Conservation (phyloP, 1,140 invertebrate species). For the Drosophila eugracilis region DNA sequence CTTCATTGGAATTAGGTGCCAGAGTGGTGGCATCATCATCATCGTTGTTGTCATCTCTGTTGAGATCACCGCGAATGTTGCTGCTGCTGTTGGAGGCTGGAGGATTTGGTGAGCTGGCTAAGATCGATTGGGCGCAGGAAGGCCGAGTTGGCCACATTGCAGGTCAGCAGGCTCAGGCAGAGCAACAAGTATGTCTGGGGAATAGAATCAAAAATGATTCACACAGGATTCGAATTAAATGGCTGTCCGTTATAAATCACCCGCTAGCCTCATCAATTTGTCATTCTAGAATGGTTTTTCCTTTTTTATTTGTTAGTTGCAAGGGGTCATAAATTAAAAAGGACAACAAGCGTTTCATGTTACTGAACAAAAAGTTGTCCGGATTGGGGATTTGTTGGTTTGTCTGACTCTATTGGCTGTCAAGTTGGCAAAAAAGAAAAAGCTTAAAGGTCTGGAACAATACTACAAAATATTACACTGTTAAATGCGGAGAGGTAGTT, state of each 20-base stretch:
- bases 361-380: constrained; percentile 19
- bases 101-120: constrained; percentile 61
- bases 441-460: background rate
- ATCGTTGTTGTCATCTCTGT: constrained; percentile 32
- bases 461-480: background rate
- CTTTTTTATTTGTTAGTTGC: constrained; percentile 33
- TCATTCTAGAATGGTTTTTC: constrained; percentile 35
- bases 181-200: constrained; percentile 74
- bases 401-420: constrained; percentile 34
- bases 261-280: constrained; percentile 61
- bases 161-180: constrained; percentile 68
- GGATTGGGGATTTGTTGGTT: constrained; percentile 25
- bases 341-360: constrained; percentile 29
- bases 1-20: constrained; percentile 73
- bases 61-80: constrained; percentile 53
- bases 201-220: constrained; percentile 17
- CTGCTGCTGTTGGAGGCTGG: constrained; percentile 57
- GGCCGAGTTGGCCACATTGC: constrained; percentile 68
- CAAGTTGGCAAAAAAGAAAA: constrained; percentile 1
- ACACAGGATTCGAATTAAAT: constrained; percentile 21
- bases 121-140: constrained; percentile 70
- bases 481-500: background rate
- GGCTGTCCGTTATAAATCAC: constrained; percentile 51
- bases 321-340: constrained; percentile 53
- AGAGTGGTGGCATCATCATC: constrained; percentile 68